A percentile compares a stretch with the other conserved stretches of the same genome.
These are phyloP conservation scores for Ochropleura leucogaster DNA, from an alignment of 2,888 invertebrate genomes.

Conservation along the genomic window DNA sequence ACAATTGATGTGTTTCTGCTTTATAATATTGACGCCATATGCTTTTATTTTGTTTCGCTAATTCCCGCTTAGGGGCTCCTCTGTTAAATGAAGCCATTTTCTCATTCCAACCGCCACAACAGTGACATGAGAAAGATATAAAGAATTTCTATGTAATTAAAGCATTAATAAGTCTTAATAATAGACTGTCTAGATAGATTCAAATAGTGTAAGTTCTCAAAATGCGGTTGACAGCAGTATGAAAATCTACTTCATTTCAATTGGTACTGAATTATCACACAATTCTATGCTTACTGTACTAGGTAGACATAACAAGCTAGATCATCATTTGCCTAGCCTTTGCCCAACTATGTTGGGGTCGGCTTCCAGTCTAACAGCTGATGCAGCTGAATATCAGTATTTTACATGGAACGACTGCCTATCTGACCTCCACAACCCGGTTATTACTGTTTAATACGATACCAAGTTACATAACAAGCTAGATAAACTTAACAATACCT, in stretches of 20 bases:
- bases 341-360: no score
- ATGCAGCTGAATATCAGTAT: no score
- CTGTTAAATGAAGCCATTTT: constrained; percentile 61
- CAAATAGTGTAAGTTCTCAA: not conserved
- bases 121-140: constrained; percentile 6
- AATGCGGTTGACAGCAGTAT: not conserved
- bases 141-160: not conserved
- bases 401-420: no score
- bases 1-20: constrained; percentile 74
- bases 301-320: not conserved
- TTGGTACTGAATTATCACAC: not conserved
- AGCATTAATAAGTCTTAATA: not conserved
- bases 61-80: constrained; percentile 75
- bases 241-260: not conserved
- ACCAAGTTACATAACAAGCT: not conserved
- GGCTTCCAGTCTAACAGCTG: no score
- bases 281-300: not conserved
- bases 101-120: constrained; percentile 33
- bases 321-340: no score
- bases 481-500: not conserved
- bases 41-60: constrained; percentile 76
- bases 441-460: no score
- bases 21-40: constrained; percentile 79
- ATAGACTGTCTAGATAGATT: constrained; percentile 4
- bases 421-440: no score